Conservation (phyloP, 2,797 vertebrate species). For the Phoebastria nigripes region DNA sequence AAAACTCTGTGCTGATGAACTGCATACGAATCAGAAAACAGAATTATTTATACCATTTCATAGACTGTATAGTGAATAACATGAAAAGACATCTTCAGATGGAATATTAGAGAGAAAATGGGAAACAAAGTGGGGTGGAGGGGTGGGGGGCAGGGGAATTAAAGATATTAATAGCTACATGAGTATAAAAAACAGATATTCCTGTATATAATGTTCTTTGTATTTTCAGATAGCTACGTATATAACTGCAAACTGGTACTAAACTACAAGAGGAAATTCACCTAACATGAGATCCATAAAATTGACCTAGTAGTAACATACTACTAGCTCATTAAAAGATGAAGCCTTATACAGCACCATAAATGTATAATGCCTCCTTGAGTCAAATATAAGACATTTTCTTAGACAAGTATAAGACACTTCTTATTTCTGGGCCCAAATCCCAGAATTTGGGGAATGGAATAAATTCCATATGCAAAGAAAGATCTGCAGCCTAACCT, state of each 20-base stretch:
- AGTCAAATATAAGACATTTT: neutral
- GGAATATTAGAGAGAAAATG: neutral
- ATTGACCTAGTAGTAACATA: neutral
- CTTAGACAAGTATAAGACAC: neutral
- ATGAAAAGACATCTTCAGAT: neutral
- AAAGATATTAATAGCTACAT: neutral
- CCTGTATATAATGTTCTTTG: neutral
- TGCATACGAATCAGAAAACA: neutral
- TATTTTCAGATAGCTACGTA: neutral
- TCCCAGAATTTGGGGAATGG: neutral
- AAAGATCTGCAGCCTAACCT: neutral
- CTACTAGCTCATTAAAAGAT: neutral
- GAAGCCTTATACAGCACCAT: neutral
- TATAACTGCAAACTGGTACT: neutral
- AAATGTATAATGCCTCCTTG: neutral
- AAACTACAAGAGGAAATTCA: neutral
- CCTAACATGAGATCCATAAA: neutral
- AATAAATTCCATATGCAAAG: neutral
- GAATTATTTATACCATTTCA: neutral
- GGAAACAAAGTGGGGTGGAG: neutral
- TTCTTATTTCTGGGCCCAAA: neutral
- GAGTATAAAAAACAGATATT: neutral
- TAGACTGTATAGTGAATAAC: neutral
- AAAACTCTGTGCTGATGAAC: neutral
- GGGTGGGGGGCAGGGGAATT: neutral